Percentiles rank a stretch among this genome's conserved stretches.
phyloP scores from a whole-genome alignment of 2,888 invertebrate species.

The Lacanobia wlatinum region DNA sequence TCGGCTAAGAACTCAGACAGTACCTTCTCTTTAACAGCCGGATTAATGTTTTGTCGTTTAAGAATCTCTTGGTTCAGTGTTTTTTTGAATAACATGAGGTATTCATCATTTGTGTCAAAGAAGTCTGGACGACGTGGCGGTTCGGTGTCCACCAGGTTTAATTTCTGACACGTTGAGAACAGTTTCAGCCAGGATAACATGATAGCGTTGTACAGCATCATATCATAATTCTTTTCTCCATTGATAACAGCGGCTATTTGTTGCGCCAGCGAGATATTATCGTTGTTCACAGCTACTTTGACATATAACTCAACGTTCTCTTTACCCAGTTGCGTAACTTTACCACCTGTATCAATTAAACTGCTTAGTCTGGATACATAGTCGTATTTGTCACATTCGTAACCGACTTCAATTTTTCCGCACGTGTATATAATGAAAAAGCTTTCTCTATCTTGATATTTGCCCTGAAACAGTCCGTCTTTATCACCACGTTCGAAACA shows the following conservation, averaged over 20 bases:
- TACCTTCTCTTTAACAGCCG: not conserved
- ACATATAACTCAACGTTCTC: not conserved
- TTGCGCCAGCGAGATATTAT: not conserved
- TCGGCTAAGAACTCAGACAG: not conserved
- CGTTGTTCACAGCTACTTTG: not conserved
- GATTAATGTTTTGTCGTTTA: not conserved
- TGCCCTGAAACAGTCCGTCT: not conserved
- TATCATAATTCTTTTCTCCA: not conserved
- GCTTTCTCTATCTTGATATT: not conserved
- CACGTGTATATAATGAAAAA: constrained; percentile 1
- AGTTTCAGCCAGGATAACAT: not conserved
- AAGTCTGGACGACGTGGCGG: not conserved
- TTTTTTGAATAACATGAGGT: not conserved
- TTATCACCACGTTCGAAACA: not conserved
- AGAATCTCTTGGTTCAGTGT: not conserved
- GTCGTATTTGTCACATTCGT: not conserved
- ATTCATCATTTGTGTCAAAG: not conserved
- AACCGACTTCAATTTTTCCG: not conserved
- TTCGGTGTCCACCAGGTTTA: not conserved
- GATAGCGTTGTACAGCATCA: not conserved
- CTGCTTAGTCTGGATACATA: not conserved
- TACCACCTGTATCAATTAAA: constrained; percentile 1
- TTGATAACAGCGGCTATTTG: not conserved
- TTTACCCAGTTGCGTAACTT: not conserved
- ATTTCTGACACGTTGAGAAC: not conserved